phyloP scores from a whole-genome alignment of 2,888 invertebrate genomes.

The Poecilus cupreus region DNA sequence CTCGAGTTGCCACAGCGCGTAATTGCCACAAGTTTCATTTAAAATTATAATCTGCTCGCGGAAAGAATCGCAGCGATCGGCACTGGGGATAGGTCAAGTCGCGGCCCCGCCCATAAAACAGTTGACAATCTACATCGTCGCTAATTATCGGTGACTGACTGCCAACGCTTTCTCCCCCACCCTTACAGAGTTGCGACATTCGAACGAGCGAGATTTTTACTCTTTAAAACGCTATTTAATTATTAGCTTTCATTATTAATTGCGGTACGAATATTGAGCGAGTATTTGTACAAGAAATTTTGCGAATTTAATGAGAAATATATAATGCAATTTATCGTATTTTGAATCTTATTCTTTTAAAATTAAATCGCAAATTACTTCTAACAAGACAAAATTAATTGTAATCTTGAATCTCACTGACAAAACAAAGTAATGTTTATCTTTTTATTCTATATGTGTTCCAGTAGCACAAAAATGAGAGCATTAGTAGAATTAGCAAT shows the following conservation, averaged over 20 bases:
- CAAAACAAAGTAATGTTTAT: no score
- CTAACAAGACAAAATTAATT: no score
- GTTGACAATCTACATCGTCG: constrained; percentile 56
- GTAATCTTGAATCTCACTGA: no score
- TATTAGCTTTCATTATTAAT: neutral
- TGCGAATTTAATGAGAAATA: no score
- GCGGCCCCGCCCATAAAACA: constrained; percentile 45
- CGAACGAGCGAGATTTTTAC: neutral
- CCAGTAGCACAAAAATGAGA: no score
- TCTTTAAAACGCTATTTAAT: neutral
- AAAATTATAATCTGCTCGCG: constrained; percentile 35
- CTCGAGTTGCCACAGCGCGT: neutral
- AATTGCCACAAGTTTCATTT: constrained; percentile 37
- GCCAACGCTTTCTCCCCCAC: constrained; percentile 1
- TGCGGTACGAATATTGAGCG: neutral
- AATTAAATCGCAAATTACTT: no score
- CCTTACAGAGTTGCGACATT: neutral
- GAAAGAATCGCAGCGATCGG: constrained; percentile 2
- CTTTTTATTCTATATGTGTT: no score
- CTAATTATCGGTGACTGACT: constrained; percentile 55
- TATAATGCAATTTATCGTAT: no score
- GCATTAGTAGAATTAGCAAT: no score
- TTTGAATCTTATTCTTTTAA: no score
- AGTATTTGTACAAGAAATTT: no score
- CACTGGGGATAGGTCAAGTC: constrained; percentile 46